Evolutionary conservation across 1,140 invertebrate species (phyloP).

Genomic region (Euwallacea fornicatus): DNA sequence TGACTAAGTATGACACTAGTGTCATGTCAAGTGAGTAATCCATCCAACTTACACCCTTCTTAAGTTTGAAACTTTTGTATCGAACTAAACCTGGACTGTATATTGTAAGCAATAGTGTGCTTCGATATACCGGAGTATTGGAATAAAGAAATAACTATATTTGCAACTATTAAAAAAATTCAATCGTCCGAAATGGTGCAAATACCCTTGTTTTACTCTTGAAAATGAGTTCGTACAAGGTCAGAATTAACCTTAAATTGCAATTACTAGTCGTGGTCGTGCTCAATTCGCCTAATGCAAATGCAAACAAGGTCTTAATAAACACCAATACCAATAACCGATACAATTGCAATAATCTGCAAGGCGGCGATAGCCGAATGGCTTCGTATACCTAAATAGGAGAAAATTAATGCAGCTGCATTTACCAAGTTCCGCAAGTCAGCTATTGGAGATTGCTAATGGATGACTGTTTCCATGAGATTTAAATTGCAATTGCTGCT

Average conservation of each 20-base stretch:
- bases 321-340: constrained; percentile 1
- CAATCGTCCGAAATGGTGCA: too few relatives aligned
- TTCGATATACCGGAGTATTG: too few relatives aligned
- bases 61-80: too few relatives aligned
- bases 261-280: background rate
- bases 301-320: background rate
- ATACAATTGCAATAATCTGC: constrained; percentile 5
- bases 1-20: too few relatives aligned
- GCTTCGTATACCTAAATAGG: background rate
- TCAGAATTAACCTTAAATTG: background rate
- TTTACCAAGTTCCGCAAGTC: constrained; percentile 1
- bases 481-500: constrained; percentile 1
- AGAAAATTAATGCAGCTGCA: constrained; percentile 1
- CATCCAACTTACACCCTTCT: too few relatives aligned
- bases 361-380: constrained; percentile 2
- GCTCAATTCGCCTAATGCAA: background rate
- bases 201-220: too few relatives aligned
- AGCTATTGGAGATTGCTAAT: constrained; percentile 5
- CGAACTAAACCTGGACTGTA: too few relatives aligned
- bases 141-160: too few relatives aligned
- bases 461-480: background rate
- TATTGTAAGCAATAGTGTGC: too few relatives aligned
- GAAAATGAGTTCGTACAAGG: background rate
- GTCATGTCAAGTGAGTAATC: too few relatives aligned
- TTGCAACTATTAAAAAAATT: too few relatives aligned